Evolutionary conservation across 2,797 vertebrate species (phyloP).

Genomic region (Rhinogobio ventralis): DNA sequence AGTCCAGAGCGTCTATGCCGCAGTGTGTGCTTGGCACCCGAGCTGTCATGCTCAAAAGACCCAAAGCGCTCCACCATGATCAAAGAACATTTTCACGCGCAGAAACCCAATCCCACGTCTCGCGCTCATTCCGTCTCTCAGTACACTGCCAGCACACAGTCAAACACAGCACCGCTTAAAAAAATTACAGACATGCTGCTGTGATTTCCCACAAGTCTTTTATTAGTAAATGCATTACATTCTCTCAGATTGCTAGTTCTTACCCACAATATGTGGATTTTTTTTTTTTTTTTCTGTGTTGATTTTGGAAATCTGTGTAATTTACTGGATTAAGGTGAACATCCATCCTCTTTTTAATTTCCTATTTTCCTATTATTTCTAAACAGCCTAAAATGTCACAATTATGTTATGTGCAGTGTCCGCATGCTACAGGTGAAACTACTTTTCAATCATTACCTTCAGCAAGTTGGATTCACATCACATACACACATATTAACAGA

Average conservation of each 20-base stretch:
- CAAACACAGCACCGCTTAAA: conserved; percentile 9
- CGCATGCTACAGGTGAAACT: not conserved
- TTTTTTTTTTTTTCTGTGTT: not conserved
- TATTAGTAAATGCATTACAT: conserved; percentile 23
- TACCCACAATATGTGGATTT: not conserved
- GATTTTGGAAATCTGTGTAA: not conserved
- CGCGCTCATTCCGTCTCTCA: not conserved
- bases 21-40: conserved; percentile 39
- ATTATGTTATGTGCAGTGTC: not conserved
- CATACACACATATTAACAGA: not conserved
- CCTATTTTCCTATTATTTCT: not conserved
- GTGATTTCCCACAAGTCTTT: conserved; percentile 35
- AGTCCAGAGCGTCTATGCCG: conserved; percentile 39
- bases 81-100: conserved; percentile 54
- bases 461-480: not conserved
- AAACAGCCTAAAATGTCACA: not conserved
- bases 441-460: not conserved
- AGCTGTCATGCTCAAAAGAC: conserved; percentile 56
- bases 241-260: not conserved
- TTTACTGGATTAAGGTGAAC: not conserved
- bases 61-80: conserved; percentile 48
- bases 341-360: not conserved
- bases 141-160: not conserved
- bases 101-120: conserved; percentile 46
- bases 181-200: conserved; percentile 20